phyloP scores from a whole-genome alignment of 2,888 invertebrate species.

The Drosophila demipolita region DNA sequence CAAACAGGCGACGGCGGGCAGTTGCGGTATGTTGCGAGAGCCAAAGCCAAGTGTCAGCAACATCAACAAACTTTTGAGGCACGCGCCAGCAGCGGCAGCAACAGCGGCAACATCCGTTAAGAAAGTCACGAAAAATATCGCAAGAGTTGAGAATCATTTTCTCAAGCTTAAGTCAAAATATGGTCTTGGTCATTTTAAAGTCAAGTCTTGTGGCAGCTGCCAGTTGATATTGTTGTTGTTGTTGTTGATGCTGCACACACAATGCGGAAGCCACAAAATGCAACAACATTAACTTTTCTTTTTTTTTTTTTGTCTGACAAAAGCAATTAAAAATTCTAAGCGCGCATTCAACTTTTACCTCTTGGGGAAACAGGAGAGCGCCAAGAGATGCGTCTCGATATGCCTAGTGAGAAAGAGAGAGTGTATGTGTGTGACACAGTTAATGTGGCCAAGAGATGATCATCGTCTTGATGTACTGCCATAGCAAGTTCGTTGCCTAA shows the following conservation, averaged over 20 bases:
- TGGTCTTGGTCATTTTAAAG: slow-evolving; percentile 48
- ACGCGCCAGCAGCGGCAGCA: slow-evolving; percentile 37
- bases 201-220: slow-evolving; percentile 20
- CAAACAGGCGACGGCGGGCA: slow-evolving; percentile 46
- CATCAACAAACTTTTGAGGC: slow-evolving; percentile 40
- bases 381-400: slow-evolving; percentile 13
- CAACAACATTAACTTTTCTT: slow-evolving; percentile 34
- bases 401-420: slow-evolving; percentile 21
- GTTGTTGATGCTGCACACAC: slow-evolving; percentile 58
- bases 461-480: slow-evolving; percentile 6
- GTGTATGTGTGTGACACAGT: slow-evolving; percentile 62
- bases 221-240: slow-evolving; percentile 4
- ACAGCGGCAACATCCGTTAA: slow-evolving; percentile 21
- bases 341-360: slow-evolving; percentile 69
- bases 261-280: slow-evolving; percentile 74
- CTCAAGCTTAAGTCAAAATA: slow-evolving; percentile 44
- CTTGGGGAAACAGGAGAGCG: slow-evolving; percentile 19
- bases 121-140: slow-evolving; percentile 58
- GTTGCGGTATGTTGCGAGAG: slow-evolving; percentile 5
- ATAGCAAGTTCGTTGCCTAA: slow-evolving; percentile 71
- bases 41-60: slow-evolving; percentile 29
- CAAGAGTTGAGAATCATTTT: slow-evolving; percentile 52
- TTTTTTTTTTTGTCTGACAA: slow-evolving; percentile 42
- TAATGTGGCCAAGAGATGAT: slow-evolving; percentile 29
- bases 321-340: slow-evolving; percentile 79